Conservation (phyloP, 2,113 vertebrate genomes). For the Mellivora capensis region DNA sequence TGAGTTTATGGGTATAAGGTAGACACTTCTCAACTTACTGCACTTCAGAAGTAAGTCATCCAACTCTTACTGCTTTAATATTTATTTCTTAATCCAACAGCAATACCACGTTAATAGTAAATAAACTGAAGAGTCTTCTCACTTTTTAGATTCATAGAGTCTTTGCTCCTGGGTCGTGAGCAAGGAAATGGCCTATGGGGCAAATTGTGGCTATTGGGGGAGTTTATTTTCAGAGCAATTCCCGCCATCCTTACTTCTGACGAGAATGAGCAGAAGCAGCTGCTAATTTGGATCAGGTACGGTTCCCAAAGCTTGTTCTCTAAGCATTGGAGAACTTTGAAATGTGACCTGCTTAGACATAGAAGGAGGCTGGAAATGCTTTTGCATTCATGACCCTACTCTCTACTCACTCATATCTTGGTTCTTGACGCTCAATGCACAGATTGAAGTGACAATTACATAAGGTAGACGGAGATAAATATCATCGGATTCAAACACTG, state of each 20-base stretch:
- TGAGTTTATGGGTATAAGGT: neutral
- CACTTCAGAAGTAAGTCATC: neutral
- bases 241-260: too few species aligned
- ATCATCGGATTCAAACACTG: neutral
- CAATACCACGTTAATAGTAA: neutral
- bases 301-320: neutral
- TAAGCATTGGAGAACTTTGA: neutral
- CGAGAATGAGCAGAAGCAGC: neutral
- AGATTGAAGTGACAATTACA: too few species aligned
- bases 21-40: neutral
- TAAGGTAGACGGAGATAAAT: neutral
- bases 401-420: too few species aligned
- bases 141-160: neutral
- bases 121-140: fast-evolving
- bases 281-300: fast-evolving
- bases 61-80: neutral
- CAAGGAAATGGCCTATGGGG: fast-evolving
- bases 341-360: neutral
- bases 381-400: neutral
- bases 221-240: neutral
- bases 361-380: neutral
- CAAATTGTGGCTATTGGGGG: too few species aligned
- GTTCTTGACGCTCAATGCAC: too few species aligned
- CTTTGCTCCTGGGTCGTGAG: neutral
- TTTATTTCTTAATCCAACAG: neutral